Evolutionary conservation across 2,888 invertebrate species (phyloP).

Genomic region (Ormia ochracea): DNA sequence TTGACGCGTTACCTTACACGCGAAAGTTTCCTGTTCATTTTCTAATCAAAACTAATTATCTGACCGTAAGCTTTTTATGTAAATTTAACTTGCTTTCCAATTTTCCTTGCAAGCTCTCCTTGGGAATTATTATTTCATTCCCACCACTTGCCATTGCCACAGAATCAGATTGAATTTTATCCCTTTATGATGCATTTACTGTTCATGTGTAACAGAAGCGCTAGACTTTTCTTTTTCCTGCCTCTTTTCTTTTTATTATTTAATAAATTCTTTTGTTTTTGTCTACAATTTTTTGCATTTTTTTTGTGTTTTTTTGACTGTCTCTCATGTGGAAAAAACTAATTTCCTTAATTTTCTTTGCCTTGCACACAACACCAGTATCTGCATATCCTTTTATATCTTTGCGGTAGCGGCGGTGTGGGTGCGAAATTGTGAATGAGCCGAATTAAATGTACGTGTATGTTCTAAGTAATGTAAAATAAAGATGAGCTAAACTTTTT

Average conservation of each 20-base stretch:
- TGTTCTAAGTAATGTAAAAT: not conserved
- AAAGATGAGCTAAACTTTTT: not conserved
- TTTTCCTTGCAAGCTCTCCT: too few relatives aligned
- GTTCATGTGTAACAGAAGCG: conserved; percentile 24
- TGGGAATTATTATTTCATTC: too few relatives aligned
- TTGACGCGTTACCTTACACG: too few relatives aligned
- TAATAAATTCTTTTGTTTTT: conserved; percentile 45
- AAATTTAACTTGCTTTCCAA: too few relatives aligned
- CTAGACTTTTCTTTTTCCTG: not conserved
- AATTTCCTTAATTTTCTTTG: conserved; percentile 66
- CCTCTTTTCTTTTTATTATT: conserved; percentile 14
- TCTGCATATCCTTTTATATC: conserved; percentile 7
- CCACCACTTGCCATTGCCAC: not conserved
- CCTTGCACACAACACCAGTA: conserved; percentile 45
- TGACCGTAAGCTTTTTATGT: too few relatives aligned
- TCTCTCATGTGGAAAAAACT: conserved; percentile 67
- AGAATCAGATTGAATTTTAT: conserved; percentile 33
- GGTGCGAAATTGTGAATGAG: not conserved
- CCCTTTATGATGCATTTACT: conserved; percentile 21
- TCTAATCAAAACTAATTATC: too few relatives aligned
- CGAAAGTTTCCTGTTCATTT: too few relatives aligned
- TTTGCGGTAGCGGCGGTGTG: not conserved
- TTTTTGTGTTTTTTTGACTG: conserved; percentile 19
- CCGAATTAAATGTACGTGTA: not conserved
- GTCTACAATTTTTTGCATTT: conserved; percentile 9